These are phyloP conservation scores for Thalpophila matura DNA, from an alignment of 2,888 invertebrate genomes.

Conservation along the genomic window DNA sequence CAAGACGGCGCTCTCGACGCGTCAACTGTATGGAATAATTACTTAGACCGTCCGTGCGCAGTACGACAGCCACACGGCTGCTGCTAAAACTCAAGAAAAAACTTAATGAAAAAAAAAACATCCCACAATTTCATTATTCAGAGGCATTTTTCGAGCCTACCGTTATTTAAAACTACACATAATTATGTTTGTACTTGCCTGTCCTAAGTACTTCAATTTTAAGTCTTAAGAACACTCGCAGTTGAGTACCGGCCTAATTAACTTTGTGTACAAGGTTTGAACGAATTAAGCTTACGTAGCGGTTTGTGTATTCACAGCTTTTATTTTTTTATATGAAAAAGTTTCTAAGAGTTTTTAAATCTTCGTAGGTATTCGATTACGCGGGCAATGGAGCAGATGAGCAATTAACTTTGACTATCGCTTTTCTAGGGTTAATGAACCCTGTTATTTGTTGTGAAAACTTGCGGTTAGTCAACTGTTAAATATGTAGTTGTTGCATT, in stretches of 20 bases:
- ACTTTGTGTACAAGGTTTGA: slow-evolving; percentile 37
- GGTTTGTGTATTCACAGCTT: slow-evolving; percentile 17
- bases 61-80: no score
- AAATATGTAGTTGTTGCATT: no score
- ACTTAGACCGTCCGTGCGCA: no score
- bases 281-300: slow-evolving; percentile 31
- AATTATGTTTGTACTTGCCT: slow-evolving; percentile 24
- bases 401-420: slow-evolving; percentile 38
- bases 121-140: not conserved
- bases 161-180: slow-evolving; percentile 16
- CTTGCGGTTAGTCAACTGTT: not conserved
- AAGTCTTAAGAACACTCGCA: slow-evolving; percentile 31
- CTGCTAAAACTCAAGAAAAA: not conserved
- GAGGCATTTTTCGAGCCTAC: not conserved
- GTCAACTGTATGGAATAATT: no score
- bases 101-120: not conserved
- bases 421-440: slow-evolving; percentile 22
- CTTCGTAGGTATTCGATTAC: slow-evolving; percentile 37
- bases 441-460: slow-evolving; percentile 31
- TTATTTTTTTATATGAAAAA: slow-evolving; percentile 14
- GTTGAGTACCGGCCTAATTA: slow-evolving; percentile 53
- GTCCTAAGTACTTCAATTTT: slow-evolving; percentile 28
- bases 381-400: slow-evolving; percentile 40
- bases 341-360: slow-evolving; percentile 21
- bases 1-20: no score